Percentiles rank a stretch among this genome's conserved stretches.
Conservation (phyloP, 2,888 invertebrate genomes). For the Phytoseiulus persimilis region DNA sequence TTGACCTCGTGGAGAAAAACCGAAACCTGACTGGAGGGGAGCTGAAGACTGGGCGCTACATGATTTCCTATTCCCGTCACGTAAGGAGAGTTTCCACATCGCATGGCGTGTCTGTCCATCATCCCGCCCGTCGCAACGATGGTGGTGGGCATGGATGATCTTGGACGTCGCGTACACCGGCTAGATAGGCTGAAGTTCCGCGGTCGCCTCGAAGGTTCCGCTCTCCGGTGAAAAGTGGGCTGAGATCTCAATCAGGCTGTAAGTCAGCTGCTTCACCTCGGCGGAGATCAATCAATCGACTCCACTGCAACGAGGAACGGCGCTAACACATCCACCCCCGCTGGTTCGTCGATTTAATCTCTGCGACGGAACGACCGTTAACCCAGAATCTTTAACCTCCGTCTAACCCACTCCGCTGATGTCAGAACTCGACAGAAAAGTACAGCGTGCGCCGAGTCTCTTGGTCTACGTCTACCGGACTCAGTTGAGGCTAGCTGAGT, state of each 20-base stretch:
- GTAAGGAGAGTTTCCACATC: background rate
- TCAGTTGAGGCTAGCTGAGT: no score
- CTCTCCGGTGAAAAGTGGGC: background rate
- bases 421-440: no score
- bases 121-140: background rate
- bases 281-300: background rate
- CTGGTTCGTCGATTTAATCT: no score
- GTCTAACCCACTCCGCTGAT: no score
- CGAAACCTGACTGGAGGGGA: background rate
- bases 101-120: background rate
- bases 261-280: background rate
- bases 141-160: background rate
- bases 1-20: background rate
- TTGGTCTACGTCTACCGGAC: no score
- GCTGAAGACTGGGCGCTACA: background rate
- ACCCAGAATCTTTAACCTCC: no score
- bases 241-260: background rate
- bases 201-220: background rate
- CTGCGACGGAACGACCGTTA: no score
- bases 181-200: no score
- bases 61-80: background rate
- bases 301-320: background rate
- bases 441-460: no score
- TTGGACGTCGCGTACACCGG: background rate
- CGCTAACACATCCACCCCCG: background rate